Evolutionary conservation across 2,888 invertebrate species (phyloP).

Genomic region (Seira sanloemensis): DNA sequence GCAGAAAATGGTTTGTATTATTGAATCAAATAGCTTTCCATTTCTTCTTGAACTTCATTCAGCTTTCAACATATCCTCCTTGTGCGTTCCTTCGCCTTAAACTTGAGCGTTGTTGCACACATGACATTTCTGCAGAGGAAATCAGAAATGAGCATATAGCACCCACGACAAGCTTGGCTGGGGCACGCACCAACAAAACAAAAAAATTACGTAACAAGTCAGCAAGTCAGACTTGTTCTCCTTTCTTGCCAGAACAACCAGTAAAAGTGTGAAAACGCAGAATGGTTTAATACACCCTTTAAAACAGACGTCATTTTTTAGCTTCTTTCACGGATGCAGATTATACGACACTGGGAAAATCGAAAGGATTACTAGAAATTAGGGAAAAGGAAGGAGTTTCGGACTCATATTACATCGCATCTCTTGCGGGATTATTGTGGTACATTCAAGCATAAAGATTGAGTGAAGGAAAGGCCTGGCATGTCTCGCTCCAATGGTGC

Average conservation of each 20-base stretch:
- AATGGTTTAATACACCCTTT: too few relatives aligned
- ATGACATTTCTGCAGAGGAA: neutral
- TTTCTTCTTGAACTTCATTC: constrained; percentile 32
- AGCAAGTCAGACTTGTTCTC: too few relatives aligned
- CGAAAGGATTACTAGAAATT: neutral
- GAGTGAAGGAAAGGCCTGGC: neutral
- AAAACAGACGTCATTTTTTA: neutral
- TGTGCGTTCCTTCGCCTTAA: constrained; percentile 14
- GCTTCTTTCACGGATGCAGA: neutral
- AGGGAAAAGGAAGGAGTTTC: neutral
- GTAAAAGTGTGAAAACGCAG: too few relatives aligned
- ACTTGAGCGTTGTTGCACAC: constrained; percentile 16
- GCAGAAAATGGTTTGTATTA: constrained; percentile 44
- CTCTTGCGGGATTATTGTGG: neutral
- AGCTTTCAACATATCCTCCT: constrained; percentile 7
- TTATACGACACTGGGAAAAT: neutral
- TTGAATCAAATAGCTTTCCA: constrained; percentile 40
- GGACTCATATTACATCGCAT: neutral
- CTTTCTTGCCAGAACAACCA: too few relatives aligned
- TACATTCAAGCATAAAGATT: neutral
- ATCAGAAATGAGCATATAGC: constrained; percentile 8
- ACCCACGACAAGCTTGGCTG: constrained; percentile 35
- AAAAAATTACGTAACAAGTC: too few relatives aligned
- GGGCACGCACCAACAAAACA: constrained; percentile 50
- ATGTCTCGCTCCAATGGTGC: neutral